Evolutionary conservation across 2,888 invertebrate species (phyloP).

Genomic region (Melangyna quadrimaculata): DNA sequence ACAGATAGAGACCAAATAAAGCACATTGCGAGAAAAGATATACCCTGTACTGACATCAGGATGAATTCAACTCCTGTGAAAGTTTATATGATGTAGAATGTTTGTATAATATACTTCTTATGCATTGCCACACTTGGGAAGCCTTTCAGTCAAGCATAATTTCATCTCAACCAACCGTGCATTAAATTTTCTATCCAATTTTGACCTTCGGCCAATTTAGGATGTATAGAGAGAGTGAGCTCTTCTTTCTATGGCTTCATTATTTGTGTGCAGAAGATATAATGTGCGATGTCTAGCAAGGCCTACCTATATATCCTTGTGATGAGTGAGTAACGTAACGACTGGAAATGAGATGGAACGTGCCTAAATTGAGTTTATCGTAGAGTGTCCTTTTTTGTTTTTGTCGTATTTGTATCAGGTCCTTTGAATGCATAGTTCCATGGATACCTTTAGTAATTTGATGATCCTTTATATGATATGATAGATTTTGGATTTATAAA

Average conservation of each 20-base stretch:
- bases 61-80: constrained; percentile 64
- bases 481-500: background rate
- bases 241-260: background rate
- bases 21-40: background rate
- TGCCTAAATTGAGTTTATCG: constrained; percentile 29
- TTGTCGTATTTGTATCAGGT: background rate
- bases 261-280: background rate
- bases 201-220: constrained; percentile 60
- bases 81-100: too few species aligned
- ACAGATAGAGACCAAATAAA: background rate
- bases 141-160: constrained; percentile 72
- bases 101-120: too few species aligned
- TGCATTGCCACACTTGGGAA: constrained; percentile 51
- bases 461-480: background rate
- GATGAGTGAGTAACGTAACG: constrained; percentile 20
- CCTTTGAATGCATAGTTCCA: background rate
- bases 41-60: background rate
- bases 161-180: constrained; percentile 72
- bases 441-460: background rate
- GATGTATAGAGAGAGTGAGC: background rate
- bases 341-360: constrained; percentile 31
- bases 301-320: background rate
- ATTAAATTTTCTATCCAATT: constrained; percentile 65
- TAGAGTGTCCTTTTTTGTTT: background rate
- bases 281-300: background rate